These are phyloP conservation scores for Syndactyla subalaris DNA, from an alignment of 2,797 vertebrate genomes.

Conservation along the genomic window DNA sequence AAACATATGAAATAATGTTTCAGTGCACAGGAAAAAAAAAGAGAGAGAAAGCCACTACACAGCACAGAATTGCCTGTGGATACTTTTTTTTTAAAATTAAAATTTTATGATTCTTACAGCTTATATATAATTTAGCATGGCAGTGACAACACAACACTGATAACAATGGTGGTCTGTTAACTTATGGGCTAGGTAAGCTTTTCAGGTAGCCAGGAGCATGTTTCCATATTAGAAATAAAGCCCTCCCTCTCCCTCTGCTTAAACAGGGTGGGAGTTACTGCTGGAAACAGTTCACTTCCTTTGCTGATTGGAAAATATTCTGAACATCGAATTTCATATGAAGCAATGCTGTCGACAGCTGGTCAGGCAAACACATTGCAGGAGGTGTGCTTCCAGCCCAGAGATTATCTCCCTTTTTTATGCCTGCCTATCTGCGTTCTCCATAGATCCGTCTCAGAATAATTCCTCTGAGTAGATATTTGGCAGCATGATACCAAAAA, in stretches of 20 bases:
- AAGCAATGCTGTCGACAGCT: slow-evolving; percentile 66
- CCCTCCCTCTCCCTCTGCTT: not conserved
- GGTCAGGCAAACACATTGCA: slow-evolving; percentile 56
- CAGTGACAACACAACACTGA: not conserved
- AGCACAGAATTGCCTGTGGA: not conserved
- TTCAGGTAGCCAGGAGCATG: not conserved
- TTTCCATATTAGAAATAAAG: not conserved
- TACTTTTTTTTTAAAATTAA: not conserved
- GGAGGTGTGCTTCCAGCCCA: not conserved
- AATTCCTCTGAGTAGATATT: not conserved
- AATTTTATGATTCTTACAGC: not conserved
- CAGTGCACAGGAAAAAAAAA: not conserved
- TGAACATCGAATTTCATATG: not conserved
- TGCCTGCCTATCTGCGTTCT: not conserved
- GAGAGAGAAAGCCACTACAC: not conserved
- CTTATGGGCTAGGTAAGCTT: not conserved
- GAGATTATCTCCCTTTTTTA: not conserved
- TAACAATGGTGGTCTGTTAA: not conserved
- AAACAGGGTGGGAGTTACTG: not conserved
- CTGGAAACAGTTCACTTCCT: not conserved
- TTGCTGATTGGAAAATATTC: not conserved
- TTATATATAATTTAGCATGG: not conserved
- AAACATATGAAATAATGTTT: not conserved
- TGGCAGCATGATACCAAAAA: not conserved
- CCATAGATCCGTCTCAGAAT: not conserved